Evolutionary conservation across 2,113 vertebrate species (phyloP).

Genomic region (Spea multiplicata): DNA sequence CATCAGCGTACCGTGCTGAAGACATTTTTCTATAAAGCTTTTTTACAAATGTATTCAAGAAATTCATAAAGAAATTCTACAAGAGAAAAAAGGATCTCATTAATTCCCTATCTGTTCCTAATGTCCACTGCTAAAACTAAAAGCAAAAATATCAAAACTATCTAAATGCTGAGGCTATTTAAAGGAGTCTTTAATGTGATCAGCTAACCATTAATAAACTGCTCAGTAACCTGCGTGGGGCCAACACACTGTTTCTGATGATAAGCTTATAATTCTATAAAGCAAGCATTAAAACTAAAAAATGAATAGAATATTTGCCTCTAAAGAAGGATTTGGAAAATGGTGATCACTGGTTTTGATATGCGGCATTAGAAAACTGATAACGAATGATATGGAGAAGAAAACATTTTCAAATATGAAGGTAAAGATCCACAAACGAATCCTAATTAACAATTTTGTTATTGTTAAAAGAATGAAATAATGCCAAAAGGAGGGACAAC

Average conservation of each 20-base stretch:
- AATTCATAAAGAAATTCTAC: neutral
- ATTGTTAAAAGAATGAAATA: too few species aligned
- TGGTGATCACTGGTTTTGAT: too few species aligned
- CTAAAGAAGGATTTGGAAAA: too few species aligned
- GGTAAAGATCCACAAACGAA: too few species aligned
- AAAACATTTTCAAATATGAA: too few species aligned
- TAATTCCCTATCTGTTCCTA: constrained; percentile 16
- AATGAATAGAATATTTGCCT: too few species aligned
- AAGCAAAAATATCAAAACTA: constrained; percentile 27
- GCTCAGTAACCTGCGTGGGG: neutral
- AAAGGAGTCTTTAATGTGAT: constrained; percentile 14
- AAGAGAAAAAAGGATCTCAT: constrained; percentile 10
- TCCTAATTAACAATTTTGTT: too few species aligned
- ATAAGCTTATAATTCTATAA: constrained; percentile 1
- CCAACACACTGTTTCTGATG: neutral
- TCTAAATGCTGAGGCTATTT: constrained; percentile 10
- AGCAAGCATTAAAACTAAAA: constrained; percentile 5
- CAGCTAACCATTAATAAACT: constrained; percentile 13
- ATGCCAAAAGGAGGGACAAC: too few species aligned
- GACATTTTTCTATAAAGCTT: neutral
- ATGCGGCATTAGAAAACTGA: too few species aligned
- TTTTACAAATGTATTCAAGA: neutral
- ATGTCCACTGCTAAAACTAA: constrained; percentile 18
- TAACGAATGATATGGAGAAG: too few species aligned
- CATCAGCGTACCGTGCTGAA: neutral